Evolutionary conservation across 2,888 invertebrate genomes (phyloP), one percentile per base, ranked within the genome.

Genomic region (Cephus spinipes): DNA sequence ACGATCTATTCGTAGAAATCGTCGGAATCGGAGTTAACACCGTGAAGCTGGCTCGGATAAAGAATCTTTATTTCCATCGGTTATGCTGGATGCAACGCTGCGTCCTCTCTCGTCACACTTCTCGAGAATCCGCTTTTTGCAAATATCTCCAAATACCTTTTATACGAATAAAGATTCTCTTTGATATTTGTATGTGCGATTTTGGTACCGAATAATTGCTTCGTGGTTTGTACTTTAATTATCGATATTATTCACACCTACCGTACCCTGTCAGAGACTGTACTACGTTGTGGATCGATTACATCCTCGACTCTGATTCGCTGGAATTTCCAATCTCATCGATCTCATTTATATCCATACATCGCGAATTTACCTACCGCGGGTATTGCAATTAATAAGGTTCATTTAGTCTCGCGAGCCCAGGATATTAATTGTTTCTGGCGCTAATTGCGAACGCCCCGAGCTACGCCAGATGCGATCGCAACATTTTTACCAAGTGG

Each of bases 11-110:
- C 55, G 55, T 55, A 55, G 55, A 55, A 55, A 55, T 55, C 23
- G 55, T 55, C 55, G 55, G 23, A 15, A 55, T 55, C 55, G 9
- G 55, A 55, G 55, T 23, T 55, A 55, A 3, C 55, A 55, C 55
- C 55, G 55, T 55, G 55, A 55, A 55, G 55, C 23, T 23, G 23
- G 23, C 55, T 55, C 23, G 55, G 83, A 84, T 84, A 83, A 83
- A 84, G 81, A 81, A 84, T 84, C 84, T 84, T 84, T 84, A 84
- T 84, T 83, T 84, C 81, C 84, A 84, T 83, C 23, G 55, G 55
- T 55, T 23, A 15, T 55, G 23, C 23, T 55, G 55, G 23, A 55
- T 55, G 55, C 55, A 55, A 55, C 23, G 55, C 23, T 55, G 23
- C 55, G 0, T 55, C 23, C 6, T 35, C 12, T 35, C 55, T 55